Conservation (phyloP, 1,140 invertebrate species). For the Lycorma delicatula region DNA sequence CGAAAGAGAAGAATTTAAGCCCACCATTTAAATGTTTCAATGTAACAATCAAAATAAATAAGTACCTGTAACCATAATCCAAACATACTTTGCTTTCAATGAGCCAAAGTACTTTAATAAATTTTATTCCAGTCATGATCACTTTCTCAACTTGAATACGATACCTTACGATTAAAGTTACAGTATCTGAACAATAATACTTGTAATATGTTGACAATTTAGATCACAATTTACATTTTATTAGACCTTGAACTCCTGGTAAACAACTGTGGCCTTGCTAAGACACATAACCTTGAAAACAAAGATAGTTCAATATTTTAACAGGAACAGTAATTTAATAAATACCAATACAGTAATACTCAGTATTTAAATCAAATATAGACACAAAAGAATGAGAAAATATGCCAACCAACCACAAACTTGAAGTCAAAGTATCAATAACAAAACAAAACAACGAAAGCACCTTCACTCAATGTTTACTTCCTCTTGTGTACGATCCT, state of each 20-base stretch:
- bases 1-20: too few relatives aligned
- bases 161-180: neutral
- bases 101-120: neutral
- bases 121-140: neutral
- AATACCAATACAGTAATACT: neutral
- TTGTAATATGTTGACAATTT: neutral
- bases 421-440: neutral
- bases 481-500: neutral
- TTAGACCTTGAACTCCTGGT: conserved; percentile 4
- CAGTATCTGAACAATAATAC: neutral
- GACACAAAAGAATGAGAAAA: neutral
- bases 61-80: neutral
- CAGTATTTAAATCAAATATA: neutral
- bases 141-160: neutral
- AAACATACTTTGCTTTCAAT: neutral
- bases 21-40: neutral
- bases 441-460: neutral
- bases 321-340: neutral
- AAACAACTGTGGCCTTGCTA: conserved; percentile 5
- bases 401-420: neutral
- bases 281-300: conserved; percentile 3
- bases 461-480: neutral
- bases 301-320: too few relatives aligned
- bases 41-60: neutral
- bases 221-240: conserved; percentile 1